phyloP scores from a whole-genome alignment of 2,888 invertebrate species.

The Schizotus pectinicornis region DNA sequence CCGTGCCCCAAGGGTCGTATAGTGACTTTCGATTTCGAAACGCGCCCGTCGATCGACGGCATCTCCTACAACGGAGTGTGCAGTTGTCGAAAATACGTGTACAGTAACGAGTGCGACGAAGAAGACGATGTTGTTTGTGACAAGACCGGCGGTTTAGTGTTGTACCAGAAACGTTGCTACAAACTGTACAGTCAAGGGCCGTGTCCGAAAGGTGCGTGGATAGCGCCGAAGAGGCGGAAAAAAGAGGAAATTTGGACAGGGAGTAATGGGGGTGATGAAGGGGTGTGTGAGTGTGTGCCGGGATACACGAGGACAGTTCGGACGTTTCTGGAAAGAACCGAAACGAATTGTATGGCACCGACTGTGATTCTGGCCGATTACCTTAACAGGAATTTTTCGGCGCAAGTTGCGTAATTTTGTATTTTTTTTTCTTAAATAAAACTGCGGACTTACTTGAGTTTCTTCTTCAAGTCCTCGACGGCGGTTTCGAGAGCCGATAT shows the following conservation, averaged over 20 bases:
- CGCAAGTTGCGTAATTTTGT: constrained; percentile 27
- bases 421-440: constrained; percentile 19
- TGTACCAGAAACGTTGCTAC: constrained; percentile 74
- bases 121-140: constrained; percentile 39
- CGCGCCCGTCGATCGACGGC: constrained; percentile 79
- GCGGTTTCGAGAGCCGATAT: constrained; percentile 63
- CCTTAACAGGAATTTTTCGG: constrained; percentile 61
- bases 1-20: constrained; percentile 77
- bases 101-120: constrained; percentile 33
- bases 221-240: constrained; percentile 63
- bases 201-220: constrained; percentile 74
- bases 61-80: constrained; percentile 84
- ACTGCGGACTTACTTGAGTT: constrained; percentile 58
- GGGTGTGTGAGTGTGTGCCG: constrained; percentile 69
- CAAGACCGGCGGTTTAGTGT: constrained; percentile 63
- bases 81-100: constrained; percentile 63
- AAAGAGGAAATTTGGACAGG: constrained; percentile 36
- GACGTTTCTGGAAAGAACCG: constrained; percentile 49
- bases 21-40: constrained; percentile 81
- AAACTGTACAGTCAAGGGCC: constrained; percentile 80
- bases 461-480: constrained; percentile 64
- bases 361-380: constrained; percentile 70
- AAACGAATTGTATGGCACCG: constrained; percentile 66
- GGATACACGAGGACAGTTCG: constrained; percentile 62
- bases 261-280: constrained; percentile 39